Evolutionary conservation across 2,888 invertebrate genomes (phyloP), one percentile per base, ranked within the genome.

Genomic region (Pilophorus perplexus): DNA sequence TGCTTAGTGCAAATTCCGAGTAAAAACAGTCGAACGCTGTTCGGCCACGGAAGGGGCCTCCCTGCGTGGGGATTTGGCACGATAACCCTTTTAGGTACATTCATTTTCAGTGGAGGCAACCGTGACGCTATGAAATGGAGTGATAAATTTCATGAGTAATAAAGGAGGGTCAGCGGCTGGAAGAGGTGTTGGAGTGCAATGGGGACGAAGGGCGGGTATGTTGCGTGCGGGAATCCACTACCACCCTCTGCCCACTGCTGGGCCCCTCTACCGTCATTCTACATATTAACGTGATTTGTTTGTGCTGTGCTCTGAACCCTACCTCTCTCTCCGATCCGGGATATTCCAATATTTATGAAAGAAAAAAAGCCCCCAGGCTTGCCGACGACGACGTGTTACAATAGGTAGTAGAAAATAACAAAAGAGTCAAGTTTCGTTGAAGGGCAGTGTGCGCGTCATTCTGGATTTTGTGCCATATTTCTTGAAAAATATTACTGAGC

Each of bases 141-240:
- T 62, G 62, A 62, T 62, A 62, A 62, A 62, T 62, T 62, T 62
- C 62, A 62, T 46, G 62, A 62, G 62, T 33, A 62, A 46, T 62
- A 62, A 62, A 62, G 48, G 48, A 28, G 18, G 10, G 46, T 18
- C 23, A 14, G 57, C 22, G 12, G 10, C 12, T 42, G 25, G 59
- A 16, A 25, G 62, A n/a, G 48, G 16, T 22, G 48, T 20, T 22
- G 22, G 25, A 3, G 59, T 23, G 52, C 28, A 25, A 20, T 22
- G 22, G 25, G 6, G 59, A 10, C 27, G 14, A 25, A 20, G 55
- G 38, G 38, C 27, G 50, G 52, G 8, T 38, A 10, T 3, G 38
- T 37, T 38, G 55, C 55, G 55, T 55, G 55, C 22, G 55, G 23
- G 55, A 55, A 38, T 38, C 55, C 55, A 28, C 52, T 16, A 5